Percentiles rank a stretch among this genome's conserved stretches.
These are phyloP conservation scores for Polietes domitor DNA, from an alignment of 2,888 invertebrate species.

Conservation along the genomic window DNA sequence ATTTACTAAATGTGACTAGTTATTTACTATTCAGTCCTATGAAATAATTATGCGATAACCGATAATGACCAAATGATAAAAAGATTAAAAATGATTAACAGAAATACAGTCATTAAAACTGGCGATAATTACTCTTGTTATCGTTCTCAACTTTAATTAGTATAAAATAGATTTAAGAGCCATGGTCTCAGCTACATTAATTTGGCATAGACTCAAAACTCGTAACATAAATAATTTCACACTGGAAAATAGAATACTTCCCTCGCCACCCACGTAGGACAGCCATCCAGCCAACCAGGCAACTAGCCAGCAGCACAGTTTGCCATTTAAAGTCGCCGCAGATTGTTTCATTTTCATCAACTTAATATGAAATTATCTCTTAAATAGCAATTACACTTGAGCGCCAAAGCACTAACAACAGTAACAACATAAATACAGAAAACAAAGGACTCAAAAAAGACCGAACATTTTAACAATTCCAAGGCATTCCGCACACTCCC, in stretches of 20 bases:
- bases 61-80: too few relatives aligned
- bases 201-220: background rate
- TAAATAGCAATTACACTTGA: slow-evolving; percentile 4
- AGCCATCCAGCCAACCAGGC: too few relatives aligned
- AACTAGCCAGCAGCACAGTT: background rate
- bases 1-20: too few relatives aligned
- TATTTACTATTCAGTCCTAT: too few relatives aligned
- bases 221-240: too few relatives aligned
- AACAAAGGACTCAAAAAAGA: slow-evolving; percentile 9
- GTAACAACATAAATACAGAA: slow-evolving; percentile 2
- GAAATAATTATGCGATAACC: too few relatives aligned
- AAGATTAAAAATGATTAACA: too few relatives aligned
- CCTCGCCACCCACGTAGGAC: background rate
- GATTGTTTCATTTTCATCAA: slow-evolving; percentile 8
- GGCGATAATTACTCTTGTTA: too few relatives aligned
- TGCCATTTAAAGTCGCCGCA: background rate
- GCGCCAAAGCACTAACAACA: background rate
- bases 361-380: slow-evolving; percentile 25
- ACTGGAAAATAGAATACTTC: background rate
- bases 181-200: too few relatives aligned
- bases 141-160: too few relatives aligned
- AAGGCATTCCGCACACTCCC: background rate
- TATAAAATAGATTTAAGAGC: too few relatives aligned
- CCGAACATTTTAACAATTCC: slow-evolving; percentile 22
- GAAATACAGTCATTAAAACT: too few relatives aligned